Percentiles rank a stretch among this genome's conserved stretches.
These are phyloP conservation scores for Trisateles emortualis DNA, from an alignment of 2,888 invertebrate genomes.

Conservation along the genomic window DNA sequence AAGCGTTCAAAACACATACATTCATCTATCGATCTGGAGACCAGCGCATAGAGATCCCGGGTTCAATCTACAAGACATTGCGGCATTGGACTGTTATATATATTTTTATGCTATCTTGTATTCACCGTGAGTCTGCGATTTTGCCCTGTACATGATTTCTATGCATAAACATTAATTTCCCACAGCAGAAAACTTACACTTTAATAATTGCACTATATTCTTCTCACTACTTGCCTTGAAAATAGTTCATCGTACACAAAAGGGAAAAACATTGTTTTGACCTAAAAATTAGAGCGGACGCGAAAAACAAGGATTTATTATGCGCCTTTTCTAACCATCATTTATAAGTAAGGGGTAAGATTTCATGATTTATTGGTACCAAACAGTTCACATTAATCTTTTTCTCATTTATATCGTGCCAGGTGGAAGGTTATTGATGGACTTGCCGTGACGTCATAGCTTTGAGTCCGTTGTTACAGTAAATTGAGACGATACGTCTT, in stretches of 20 bases:
- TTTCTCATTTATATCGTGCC: conserved; percentile 53
- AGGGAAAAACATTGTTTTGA: conserved; percentile 21
- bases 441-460: conserved; percentile 37
- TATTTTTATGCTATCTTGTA: no score
- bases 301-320: conserved; percentile 23
- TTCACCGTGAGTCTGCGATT: no score
- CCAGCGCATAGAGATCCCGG: no score
- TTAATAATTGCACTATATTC: no score
- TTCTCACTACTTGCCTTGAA: no score
- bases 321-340: conserved; percentile 26
- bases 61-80: no score
- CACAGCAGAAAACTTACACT: no score
- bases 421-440: conserved; percentile 56
- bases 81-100: no score
- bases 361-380: conserved; percentile 52
- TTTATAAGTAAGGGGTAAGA: conserved; percentile 41
- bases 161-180: no score
- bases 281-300: conserved; percentile 14
- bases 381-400: conserved; percentile 59
- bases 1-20: no score
- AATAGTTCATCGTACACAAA: conserved; percentile 12
- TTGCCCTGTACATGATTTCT: no score
- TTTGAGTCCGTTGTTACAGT: conserved; percentile 37
- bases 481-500: conserved; percentile 41
- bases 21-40: no score